Evolutionary conservation across 1,140 invertebrate species (phyloP), one percentile per base, ranked within the genome.

Genomic region (Carcinoscorpius rotundicauda): DNA sequence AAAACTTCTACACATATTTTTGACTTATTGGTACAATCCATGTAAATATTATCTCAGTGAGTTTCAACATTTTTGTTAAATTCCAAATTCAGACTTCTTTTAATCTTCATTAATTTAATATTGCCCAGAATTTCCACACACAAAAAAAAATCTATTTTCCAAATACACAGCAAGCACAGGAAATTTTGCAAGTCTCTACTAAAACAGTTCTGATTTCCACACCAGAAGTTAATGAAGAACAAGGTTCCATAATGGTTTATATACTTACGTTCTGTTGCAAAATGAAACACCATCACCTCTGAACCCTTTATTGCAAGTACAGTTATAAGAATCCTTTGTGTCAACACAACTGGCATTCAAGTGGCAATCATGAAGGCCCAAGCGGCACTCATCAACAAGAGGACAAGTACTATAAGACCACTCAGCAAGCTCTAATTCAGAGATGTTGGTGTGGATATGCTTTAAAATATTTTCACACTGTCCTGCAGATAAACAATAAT

Each of bases 381-480:
- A 80, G 3, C 84, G 84, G 74, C 94, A 98, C 78, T 98, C 93
- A 74, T 98, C 89, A 0, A 97, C 88, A 75, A 97, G 93, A 1
- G 93, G 92, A 77, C 93, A 97, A 67, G 86, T 83, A 3, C 87
- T 86, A 71, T 96, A 97, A 0, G 91, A 89, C 93, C 93, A 97
- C 2, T 77, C 76, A 0, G 66, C 51, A 11, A 70, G 55, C n/a
- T 59, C 61, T 48, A 62, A 66, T 11, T 62, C 57, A n/a, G 62
- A 48, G 29, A 65, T n/a, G n/a, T 29, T 52, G 8, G 11, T 49
- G 52, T 55, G 60, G 48, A 62, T 58, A 55, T 8, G n/a, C 8
- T 49, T 61, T 60, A 55, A n/a, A 8, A n/a, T 8, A 55, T 55
- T n/a, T n/a, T 6, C 53, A n/a, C 53, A 55, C 1, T n/a, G 6